Base-by-base conservation (phyloP, 2,113 vertebrate species). In the Oncorhynchus gorbuscha region DNA sequence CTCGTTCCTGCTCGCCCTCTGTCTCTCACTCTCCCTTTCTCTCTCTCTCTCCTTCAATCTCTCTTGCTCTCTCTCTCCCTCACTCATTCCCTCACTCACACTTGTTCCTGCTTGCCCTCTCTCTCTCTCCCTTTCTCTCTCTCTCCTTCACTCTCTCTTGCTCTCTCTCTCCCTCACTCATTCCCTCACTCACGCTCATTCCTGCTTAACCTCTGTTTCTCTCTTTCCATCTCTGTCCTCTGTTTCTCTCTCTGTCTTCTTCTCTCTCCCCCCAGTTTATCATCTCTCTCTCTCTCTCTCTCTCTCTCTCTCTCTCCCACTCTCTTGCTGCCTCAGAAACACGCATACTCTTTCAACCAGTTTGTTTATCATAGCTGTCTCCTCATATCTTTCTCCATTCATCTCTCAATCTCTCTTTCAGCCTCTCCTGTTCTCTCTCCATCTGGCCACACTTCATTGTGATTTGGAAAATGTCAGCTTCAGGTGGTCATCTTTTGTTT, bases 341-440 rank as follows among this genome's bases (percentile, higher is more conserved):
- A 86, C 86, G 88, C 7, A 55, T 30, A 16, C 7, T 30, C 26
- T 48, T 69, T 39, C 35, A 45, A 69, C 35, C 16, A 7, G 45
- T 84, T 76, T 83, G 69, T 83, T 67, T 79, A 75, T 78, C 72
- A 73, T 81, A 71, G 69, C 70, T 72, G 82, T 83, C 78, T 86
- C 79, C 75, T 72, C 77, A 73, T 59, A 16, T 72, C 48, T 61
- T 14, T 61, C 55, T 18, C 26, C n/a, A 28, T 20, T 18, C 32
- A 8, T 61, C 55, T 73, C 55, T 62, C 86, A 86, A 83, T 89
- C 28, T 62, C 73, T 67, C 45, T 35, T 30, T 30, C 26, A 12
- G 26, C 7, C 12, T 5, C 45, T 81, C 85, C 83, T 87, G 80
- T 87, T 91, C 8, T 45, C 8, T 76, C 71, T 66, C 55, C 69